Conservation (phyloP, 2,113 vertebrate genomes). For the Upupa epops region DNA sequence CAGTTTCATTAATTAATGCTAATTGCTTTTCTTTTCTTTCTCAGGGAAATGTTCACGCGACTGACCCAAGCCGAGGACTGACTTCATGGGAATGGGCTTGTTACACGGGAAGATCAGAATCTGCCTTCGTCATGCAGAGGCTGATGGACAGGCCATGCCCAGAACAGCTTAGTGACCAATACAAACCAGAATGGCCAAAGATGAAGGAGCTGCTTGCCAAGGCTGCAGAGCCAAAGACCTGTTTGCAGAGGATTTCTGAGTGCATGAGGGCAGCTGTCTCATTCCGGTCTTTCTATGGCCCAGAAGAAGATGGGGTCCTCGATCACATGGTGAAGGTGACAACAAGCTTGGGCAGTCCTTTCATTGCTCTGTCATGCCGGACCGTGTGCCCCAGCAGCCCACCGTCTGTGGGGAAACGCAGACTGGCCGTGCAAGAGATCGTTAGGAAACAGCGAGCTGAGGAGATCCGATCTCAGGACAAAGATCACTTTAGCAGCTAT, state of each 20-base stretch:
- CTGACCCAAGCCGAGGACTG: slow-evolving; percentile 84
- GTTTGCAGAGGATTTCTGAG: slow-evolving; percentile 82
- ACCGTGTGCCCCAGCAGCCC: slow-evolving; percentile 89
- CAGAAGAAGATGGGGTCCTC: slow-evolving; percentile 85
- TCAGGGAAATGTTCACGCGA: slow-evolving; percentile 87
- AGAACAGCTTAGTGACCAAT: slow-evolving; percentile 81
- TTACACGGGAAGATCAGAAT: slow-evolving; percentile 90
- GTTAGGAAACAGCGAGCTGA: slow-evolving; percentile 74
- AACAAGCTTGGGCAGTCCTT: slow-evolving; percentile 86
- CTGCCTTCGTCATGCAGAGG: slow-evolving; percentile 82
- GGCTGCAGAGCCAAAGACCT: slow-evolving; percentile 82
- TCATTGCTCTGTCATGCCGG: slow-evolving; percentile 82
- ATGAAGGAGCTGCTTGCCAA: slow-evolving; percentile 79
- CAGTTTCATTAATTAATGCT: not conserved
- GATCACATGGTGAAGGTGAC: slow-evolving; percentile 94
- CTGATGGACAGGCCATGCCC: slow-evolving; percentile 86
- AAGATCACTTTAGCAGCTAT: slow-evolving; percentile 59
- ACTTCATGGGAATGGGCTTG: slow-evolving; percentile 91
- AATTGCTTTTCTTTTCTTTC: not conserved
- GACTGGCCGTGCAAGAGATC: slow-evolving; percentile 88
- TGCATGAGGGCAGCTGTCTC: slow-evolving; percentile 76
- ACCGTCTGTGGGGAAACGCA: slow-evolving; percentile 85
- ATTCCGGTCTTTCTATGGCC: slow-evolving; percentile 77
- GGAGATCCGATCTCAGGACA: slow-evolving; percentile 69
- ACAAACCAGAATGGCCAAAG: slow-evolving; percentile 86